These are phyloP conservation scores for Ectemnius lituratus DNA, from an alignment of 2,888 invertebrate species.

Conservation along the genomic window DNA sequence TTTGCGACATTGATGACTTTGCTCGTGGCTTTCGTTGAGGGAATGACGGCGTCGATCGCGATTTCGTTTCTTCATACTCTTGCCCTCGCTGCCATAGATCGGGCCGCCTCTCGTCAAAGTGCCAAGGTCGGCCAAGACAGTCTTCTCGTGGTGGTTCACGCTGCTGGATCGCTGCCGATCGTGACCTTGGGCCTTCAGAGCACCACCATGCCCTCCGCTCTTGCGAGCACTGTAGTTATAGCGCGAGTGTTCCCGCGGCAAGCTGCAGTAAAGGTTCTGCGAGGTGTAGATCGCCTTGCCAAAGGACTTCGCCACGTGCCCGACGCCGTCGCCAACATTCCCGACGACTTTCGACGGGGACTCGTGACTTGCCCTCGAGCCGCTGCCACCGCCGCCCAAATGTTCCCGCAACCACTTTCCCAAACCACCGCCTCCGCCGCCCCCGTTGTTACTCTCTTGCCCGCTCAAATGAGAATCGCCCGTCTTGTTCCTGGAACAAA, in stretches of 20 bases:
- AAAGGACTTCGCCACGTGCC: conserved; percentile 55
- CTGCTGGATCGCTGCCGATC: conserved; percentile 63
- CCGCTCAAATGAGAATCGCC: conserved; percentile 43
- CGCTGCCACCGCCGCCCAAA: conserved; percentile 70
- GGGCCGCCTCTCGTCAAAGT: conserved; percentile 62
- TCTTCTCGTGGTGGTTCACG: conserved; percentile 58
- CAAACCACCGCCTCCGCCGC: conserved; percentile 59
- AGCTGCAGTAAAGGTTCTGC: conserved; percentile 74
- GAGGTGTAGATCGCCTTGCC: conserved; percentile 64
- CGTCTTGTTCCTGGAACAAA: conserved; percentile 63
- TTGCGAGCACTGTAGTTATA: conserved; percentile 56
- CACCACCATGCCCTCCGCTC: conserved; percentile 50
- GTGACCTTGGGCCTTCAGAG: conserved; percentile 52
- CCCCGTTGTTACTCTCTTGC: conserved; percentile 40
- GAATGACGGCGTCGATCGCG: conserved; percentile 74
- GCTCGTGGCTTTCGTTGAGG: conserved; percentile 71
- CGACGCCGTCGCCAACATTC: conserved; percentile 29
- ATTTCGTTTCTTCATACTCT: conserved; percentile 68
- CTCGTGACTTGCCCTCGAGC: conserved; percentile 62
- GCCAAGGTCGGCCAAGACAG: conserved; percentile 53
- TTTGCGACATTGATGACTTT: conserved; percentile 63
- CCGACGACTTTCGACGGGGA: conserved; percentile 50
- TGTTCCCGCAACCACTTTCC: conserved; percentile 76
- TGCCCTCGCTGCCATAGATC: conserved; percentile 69
- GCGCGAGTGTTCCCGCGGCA: conserved; percentile 70